Base-by-base conservation (phyloP, 2,888 invertebrate genomes). In the Drosophila sordidula region DNA sequence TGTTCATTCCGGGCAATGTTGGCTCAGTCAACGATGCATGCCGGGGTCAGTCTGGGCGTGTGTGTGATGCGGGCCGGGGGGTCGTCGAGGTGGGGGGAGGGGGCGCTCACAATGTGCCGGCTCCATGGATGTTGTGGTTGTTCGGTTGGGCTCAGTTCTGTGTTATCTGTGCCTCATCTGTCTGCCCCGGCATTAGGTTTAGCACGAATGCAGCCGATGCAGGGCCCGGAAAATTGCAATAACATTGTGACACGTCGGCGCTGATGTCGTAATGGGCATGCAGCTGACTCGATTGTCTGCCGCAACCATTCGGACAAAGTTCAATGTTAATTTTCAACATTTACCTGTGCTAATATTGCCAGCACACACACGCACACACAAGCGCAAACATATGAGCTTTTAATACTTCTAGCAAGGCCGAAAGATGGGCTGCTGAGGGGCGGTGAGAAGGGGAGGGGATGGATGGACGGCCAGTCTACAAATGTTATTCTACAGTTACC, bases 321-420 rank as follows among this genome's bases (percentile, higher is more conserved):
- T 89, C 89, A 87, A 89, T 88, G 86, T 87, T 87, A 89, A 87
- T 89, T 89, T 87, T 87, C 62, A 80, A 76, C 82, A 87, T 89
- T 87, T 89, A 87, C 88, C 86, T 89, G 71, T 70, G 79, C 85
- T 86, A 89, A 89, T 89, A 89, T 85, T 87, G 85, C 52, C 66
- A 46, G 41, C 69, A 61, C 41, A 71, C 71, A 75, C 69, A 45
- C 22, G 45, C 12, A 16, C 34, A 42, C 14, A 26, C 32, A 39
- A 44, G 42, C 14, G 26, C 56, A 56, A 54, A 41, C 59, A 56
- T 64, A 63, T 58, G 76, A 82, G 80, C 52, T 63, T 63, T 82
- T 78, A 81, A 78, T 87, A 66, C 69, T 54, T 62, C 14, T 61
- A 47, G 34, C 41, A 62, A 44, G 44, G 59, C 26, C 26, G 36